Conservation (phyloP, 35 echinoderm and acorn worm genomes). For the Lytechinus pictus region DNA sequence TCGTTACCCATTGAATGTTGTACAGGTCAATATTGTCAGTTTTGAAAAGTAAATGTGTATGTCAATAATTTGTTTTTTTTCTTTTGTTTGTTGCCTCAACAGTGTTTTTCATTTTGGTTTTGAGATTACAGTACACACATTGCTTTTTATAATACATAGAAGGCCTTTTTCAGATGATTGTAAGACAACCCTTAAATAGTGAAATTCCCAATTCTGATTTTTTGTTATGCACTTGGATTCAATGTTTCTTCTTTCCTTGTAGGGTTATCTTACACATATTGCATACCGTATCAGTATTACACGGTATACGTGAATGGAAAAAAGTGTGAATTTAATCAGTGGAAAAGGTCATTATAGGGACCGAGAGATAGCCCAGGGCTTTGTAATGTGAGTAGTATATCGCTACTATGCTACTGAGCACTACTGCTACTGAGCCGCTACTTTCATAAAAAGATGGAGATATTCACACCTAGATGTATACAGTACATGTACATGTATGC, state of each 20-base stretch:
- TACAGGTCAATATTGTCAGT: no score
- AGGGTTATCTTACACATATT: not conserved
- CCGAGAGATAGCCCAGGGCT: not conserved
- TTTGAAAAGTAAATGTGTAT: no score
- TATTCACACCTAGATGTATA: not conserved
- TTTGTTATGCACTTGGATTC: no score
- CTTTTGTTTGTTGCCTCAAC: no score
- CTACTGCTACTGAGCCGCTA: not conserved
- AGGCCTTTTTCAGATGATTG: no score
- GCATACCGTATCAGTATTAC: not conserved
- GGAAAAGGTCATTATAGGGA: conserved; percentile 11
- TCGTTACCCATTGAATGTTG: no score
- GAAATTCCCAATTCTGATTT: no score
- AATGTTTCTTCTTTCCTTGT: not conserved
- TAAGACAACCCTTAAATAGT: no score
- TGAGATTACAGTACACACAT: no score
- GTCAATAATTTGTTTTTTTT: no score
- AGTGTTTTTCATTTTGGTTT: no score
- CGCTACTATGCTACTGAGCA: not conserved
- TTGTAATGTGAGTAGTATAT: not conserved
- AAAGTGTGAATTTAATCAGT: conserved; percentile 20
- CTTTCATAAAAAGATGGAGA: not conserved
- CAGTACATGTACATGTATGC: not conserved
- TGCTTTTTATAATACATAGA: no score
- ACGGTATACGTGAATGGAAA: not conserved